A percentile compares a stretch with the other conserved stretches of the same genome.
phyloP scores from a whole-genome alignment of 2,113 vertebrate genomes.

The Clarias macrocephalus region DNA sequence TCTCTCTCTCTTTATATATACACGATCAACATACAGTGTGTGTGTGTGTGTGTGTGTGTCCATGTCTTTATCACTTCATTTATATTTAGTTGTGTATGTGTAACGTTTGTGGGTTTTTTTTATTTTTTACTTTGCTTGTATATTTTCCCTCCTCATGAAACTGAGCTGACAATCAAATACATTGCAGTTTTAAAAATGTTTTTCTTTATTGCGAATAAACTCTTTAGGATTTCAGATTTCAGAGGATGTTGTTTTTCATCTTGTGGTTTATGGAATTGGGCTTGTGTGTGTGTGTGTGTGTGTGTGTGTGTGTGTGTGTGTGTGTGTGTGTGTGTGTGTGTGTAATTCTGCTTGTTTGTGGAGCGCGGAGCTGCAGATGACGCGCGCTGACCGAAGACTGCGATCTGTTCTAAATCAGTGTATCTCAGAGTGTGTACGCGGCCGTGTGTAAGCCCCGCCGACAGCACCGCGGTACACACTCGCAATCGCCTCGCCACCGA shows the following conservation, averaged over 20 bases:
- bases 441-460: too few relatives aligned
- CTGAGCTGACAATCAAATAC: neutral
- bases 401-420: neutral
- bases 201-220: too few relatives aligned
- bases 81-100: neutral
- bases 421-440: neutral
- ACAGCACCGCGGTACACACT: neutral
- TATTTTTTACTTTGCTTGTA: neutral
- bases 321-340: too few relatives aligned
- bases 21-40: too few relatives aligned
- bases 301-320: too few relatives aligned
- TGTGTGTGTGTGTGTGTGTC: too few relatives aligned
- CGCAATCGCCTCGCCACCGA: slow-evolving; percentile 23
- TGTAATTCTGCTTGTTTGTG: neutral
- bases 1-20: too few relatives aligned
- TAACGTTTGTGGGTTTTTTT: neutral
- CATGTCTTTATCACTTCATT: neutral
- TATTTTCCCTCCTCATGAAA: neutral
- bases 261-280: too few relatives aligned
- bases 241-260: too few relatives aligned
- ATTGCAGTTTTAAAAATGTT: too few relatives aligned
- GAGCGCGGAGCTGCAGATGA: neutral
- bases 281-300: too few relatives aligned
- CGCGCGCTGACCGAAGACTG: neutral
- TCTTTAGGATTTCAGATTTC: too few relatives aligned